Evolutionary conservation across 2,113 vertebrate genomes (phyloP).

Genomic region (Agapornis roseicollis): DNA sequence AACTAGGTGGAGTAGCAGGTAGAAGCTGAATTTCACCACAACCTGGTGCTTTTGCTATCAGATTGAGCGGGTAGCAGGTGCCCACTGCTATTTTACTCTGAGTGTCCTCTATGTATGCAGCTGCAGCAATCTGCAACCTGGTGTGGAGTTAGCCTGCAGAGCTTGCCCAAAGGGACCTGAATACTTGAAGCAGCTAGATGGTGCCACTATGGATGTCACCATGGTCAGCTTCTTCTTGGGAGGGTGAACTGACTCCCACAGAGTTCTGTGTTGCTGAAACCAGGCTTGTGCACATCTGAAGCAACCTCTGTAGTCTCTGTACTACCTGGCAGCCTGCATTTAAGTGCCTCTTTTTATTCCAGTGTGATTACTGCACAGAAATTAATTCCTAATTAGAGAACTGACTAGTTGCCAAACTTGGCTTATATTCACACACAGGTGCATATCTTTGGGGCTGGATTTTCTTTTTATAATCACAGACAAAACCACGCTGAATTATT

Average conservation of each 20-base stretch:
- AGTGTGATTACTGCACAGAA: not conserved
- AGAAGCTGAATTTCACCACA: not conserved
- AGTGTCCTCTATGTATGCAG: no score
- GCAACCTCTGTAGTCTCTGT: not conserved
- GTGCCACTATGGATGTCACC: not conserved
- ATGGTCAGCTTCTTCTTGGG: not conserved
- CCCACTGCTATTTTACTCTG: not conserved
- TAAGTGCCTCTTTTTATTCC: not conserved
- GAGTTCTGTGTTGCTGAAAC: not conserved
- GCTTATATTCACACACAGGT: not conserved
- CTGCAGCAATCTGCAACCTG: accelerated
- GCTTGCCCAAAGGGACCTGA: not conserved
- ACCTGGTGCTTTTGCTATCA: not conserved
- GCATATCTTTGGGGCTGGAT: not conserved
- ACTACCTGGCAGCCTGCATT: not conserved
- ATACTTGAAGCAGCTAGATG: not conserved
- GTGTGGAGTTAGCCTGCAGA: not conserved
- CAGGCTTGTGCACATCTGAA: not conserved
- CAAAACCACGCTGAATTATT: not conserved
- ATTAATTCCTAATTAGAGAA: not conserved
- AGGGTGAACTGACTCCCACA: not conserved
- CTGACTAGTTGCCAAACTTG: not conserved
- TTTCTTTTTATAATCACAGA: not conserved
- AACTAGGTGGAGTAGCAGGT: not conserved
- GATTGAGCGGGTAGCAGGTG: not conserved